A percentile compares a stretch with the other conserved stretches of the same genome.
Conservation (phyloP, 2,113 vertebrate genomes). For the Rousettus leschenaultii region DNA sequence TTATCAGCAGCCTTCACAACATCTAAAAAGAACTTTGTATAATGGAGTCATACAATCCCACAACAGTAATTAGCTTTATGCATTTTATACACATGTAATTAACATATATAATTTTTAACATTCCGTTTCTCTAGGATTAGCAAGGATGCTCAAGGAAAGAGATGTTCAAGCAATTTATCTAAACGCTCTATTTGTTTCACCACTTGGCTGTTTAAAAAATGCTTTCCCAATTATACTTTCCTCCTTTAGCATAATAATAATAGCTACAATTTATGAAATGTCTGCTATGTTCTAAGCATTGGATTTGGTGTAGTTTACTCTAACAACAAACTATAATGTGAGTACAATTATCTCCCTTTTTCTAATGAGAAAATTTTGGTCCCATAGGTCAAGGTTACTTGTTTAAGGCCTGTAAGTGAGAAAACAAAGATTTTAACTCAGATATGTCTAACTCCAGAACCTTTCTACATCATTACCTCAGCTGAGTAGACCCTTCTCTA, state of each 20-base stretch:
- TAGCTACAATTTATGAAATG: neutral
- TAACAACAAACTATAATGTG: neutral
- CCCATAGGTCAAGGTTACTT: neutral
- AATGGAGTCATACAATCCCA: neutral
- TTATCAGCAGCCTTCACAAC: neutral
- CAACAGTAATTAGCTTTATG: neutral
- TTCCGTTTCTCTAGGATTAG: neutral
- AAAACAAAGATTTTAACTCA: neutral
- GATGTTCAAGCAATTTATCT: neutral
- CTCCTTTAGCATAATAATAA: neutral
- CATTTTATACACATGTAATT: neutral
- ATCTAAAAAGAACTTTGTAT: neutral
- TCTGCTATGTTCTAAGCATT: neutral
- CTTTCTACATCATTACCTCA: neutral
- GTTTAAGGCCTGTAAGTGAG: neutral
- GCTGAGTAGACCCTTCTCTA: neutral
- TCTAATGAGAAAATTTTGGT: neutral
- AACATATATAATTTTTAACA: neutral
- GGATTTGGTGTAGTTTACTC: neutral
- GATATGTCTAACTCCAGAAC: neutral
- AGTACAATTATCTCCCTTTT: neutral
- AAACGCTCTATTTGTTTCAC: neutral
- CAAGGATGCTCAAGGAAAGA: neutral
- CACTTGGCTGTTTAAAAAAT: neutral
- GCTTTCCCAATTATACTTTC: neutral